A percentile compares a stretch with the other conserved stretches of the same genome.
Evolutionary conservation across 1,140 invertebrate species (phyloP).

Genomic region (Nephotettix cincticeps): DNA sequence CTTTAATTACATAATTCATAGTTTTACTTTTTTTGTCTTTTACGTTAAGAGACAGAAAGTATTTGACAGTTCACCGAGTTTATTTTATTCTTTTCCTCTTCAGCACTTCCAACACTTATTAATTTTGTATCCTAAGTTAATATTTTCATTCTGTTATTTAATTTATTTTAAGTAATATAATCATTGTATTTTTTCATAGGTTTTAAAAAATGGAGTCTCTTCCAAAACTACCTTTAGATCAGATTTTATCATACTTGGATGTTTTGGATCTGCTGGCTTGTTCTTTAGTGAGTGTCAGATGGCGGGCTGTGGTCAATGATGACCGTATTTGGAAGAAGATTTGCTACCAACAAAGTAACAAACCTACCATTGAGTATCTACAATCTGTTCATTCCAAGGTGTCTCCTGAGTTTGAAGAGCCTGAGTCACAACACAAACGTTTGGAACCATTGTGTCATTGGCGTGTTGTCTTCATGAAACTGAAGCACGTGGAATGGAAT

Average conservation of each 20-base stretch:
- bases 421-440: background rate
- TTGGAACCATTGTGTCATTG: conserved; percentile 9
- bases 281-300: background rate
- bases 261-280: conserved; percentile 1
- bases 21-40: too few relatives aligned
- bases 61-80: too few relatives aligned
- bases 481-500: background rate
- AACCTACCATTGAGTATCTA: background rate
- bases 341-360: background rate
- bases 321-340: background rate
- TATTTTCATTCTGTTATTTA: too few relatives aligned
- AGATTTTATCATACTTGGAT: background rate
- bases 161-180: too few relatives aligned
- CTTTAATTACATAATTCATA: too few relatives aligned
- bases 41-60: too few relatives aligned
- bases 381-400: background rate
- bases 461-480: background rate
- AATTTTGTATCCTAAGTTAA: too few relatives aligned
- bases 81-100: too few relatives aligned
- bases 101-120: too few relatives aligned
- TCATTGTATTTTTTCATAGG: too few relatives aligned
- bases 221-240: background rate
- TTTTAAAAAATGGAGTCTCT: background rate
- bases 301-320: background rate
- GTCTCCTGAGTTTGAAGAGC: background rate